phyloP scores from a whole-genome alignment of 2,797 vertebrate species.

The Melanotaenia maccullochi region DNA sequence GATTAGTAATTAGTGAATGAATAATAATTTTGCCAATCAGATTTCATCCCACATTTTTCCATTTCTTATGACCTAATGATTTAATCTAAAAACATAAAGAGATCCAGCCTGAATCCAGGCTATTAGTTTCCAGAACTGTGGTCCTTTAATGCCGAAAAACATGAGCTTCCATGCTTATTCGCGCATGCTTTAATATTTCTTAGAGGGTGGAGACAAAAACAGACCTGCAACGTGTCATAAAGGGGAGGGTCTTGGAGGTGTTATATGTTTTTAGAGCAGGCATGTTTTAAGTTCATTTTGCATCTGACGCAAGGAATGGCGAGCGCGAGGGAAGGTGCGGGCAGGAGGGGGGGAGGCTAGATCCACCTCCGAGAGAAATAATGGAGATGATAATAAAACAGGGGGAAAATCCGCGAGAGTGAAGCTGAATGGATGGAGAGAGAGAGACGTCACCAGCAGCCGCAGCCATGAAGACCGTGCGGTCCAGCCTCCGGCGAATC shows the following conservation, averaged over 20 bases:
- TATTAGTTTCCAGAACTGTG: not conserved
- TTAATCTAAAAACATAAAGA: not conserved
- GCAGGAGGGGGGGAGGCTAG: slow-evolving; percentile 55
- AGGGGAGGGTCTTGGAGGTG: slow-evolving; percentile 78
- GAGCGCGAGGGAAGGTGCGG: slow-evolving; percentile 50
- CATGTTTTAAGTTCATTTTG: slow-evolving; percentile 78
- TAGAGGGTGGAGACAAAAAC: slow-evolving; percentile 79
- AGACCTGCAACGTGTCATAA: slow-evolving; percentile 79
- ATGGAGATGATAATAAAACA: slow-evolving; percentile 73
- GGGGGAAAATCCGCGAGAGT: slow-evolving; percentile 77
- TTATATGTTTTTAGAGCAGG: slow-evolving; percentile 83
- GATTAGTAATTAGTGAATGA: not conserved
- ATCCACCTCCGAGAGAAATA: slow-evolving; percentile 76
- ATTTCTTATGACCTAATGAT: not conserved
- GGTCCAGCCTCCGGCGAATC: slow-evolving; percentile 72
- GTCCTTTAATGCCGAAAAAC: not conserved
- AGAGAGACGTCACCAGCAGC: slow-evolving; percentile 86
- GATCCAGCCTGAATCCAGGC: not conserved
- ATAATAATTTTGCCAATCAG: slow-evolving; percentile 3
- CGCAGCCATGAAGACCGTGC: slow-evolving; percentile 82
- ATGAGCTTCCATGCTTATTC: slow-evolving; percentile 27
- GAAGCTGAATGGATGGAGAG: slow-evolving; percentile 88
- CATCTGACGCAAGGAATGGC: slow-evolving; percentile 68
- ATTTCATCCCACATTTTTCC: not conserved
- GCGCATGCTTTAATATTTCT: slow-evolving; percentile 44